Conservation (phyloP, 2,888 invertebrate genomes). For the Crioceris asparagi region DNA sequence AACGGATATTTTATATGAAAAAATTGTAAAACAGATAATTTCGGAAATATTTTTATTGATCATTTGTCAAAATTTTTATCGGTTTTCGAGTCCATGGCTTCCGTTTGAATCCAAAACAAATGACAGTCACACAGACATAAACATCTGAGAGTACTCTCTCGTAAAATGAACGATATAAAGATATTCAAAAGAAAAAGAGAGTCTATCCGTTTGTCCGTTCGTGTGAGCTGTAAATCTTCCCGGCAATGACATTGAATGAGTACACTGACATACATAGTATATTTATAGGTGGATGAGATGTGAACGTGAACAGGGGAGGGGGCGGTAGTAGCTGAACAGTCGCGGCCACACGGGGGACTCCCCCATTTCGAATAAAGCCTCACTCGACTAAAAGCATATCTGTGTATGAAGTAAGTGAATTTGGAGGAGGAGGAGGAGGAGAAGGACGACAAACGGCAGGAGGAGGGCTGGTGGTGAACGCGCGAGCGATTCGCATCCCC, state of each 20-base stretch:
- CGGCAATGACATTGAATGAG: constrained; percentile 12
- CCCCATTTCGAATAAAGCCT: constrained; percentile 28
- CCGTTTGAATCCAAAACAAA: too few species aligned
- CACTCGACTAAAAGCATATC: constrained; percentile 36
- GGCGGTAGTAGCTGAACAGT: background rate
- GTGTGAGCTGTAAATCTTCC: too few species aligned
- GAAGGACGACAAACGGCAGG: background rate
- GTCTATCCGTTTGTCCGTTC: too few species aligned
- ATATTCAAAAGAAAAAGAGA: too few species aligned
- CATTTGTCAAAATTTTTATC: too few species aligned
- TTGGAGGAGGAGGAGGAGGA: constrained; percentile 24
- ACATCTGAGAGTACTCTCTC: too few species aligned
- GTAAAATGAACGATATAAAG: too few species aligned
- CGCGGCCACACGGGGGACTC: constrained; percentile 15
- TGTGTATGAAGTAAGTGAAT: constrained; percentile 40
- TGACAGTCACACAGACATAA: too few species aligned
- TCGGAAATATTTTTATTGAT: too few species aligned
- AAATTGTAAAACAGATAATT: too few species aligned
- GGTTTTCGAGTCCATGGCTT: too few species aligned
- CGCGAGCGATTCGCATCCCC: background rate
- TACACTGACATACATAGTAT: constrained; percentile 28
- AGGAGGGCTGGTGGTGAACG: background rate
- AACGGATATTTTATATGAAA: too few species aligned
- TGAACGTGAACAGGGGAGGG: background rate
- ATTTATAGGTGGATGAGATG: constrained; percentile 24